Base-by-base conservation (phyloP, 2,888 invertebrate species). In the Aquatica leii region DNA sequence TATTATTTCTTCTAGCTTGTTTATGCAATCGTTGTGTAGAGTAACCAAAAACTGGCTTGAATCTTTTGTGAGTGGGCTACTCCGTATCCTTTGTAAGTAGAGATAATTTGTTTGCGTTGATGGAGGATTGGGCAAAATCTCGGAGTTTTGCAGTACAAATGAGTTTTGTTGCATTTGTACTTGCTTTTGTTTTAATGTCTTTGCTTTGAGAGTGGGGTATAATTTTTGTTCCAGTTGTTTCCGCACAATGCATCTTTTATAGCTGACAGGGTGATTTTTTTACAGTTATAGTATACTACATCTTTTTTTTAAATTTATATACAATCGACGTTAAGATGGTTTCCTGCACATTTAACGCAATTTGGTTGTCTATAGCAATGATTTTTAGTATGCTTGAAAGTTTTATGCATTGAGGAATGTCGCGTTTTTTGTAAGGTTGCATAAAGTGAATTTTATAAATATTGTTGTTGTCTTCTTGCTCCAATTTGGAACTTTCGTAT, bases 331-430 rank as follows among this genome's bases (percentile, higher is more conserved):
- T 37, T 53, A 4, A 40, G 18, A 40, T 53, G 41, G 6, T 40
- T 35, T 11, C 41, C 53, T 3, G 53, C 53, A 20, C 53, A 41
- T 20, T 53, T 53, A n/a, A 53, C 53, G 14, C 40, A 53, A 37
- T 35, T 37, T 11, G 53, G 40, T 40, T 14, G 37, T n/a, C n/a
- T 37, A n/a, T 53, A 18, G 21, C 37, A 53, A 20, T 53, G n/a
- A n/a, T n/a, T 53, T 53, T 49, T 49, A 8, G 49, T 9, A n/a
- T 20, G 24, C 20, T 20, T 5, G 20, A 9, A 49, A n/a, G 49
- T 49, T 20, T 49, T 49, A 18, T 24, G 49, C 21, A 51, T 17
- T 51, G 51, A 3, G 34, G 12, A 14, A 51, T 34, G 1, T 51
- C 34, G 9, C 37, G 37, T 37, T 31, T 31, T 31, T 31, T 31